Base-by-base conservation (phyloP, 2,113 vertebrate species). In the Corythoichthys haematopterus region DNA sequence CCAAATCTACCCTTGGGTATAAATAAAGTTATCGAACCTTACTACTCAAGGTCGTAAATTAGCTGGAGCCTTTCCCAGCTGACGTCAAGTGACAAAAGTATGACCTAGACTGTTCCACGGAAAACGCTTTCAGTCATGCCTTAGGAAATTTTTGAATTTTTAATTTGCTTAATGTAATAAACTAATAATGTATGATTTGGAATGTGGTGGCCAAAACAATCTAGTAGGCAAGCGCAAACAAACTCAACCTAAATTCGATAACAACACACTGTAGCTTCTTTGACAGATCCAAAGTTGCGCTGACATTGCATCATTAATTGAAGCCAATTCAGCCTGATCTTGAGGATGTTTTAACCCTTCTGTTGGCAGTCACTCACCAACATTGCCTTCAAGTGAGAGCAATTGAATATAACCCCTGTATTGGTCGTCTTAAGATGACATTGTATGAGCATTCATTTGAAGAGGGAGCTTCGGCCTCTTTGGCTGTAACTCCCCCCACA, bases 371-470 rank as follows among this genome's bases (percentile, higher is more conserved):
- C 80, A 61, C 37, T 75, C 74, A 28, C 72, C 51, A 64, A 63
- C 55, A 61, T 70, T 38, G 55, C 69, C 33, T 14, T 70, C 65
- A 75, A 69, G 62, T 65, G 72, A 36, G 15, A 61, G 56, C 74
- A 71, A 62, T 73, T 80, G 71, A 83, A 72, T 76, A 80, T 77
- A 78, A 59, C 76, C 80, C 75, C 77, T 12, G 70, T 81, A 69
- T 1, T 78, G 84, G 83, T 81, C 79, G 67, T 82, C 80, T 62
- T 51, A 36, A 64, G 72, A 64, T 63, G 64, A 74, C 84, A 82
- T 85, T 82, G 45, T 66, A 85, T 88, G 83, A 80, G 80, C 88
- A 81, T 87, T 80, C 65, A 76, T 76, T 83, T 74, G 56, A 8
- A 46, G 40, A 43, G 35, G 0, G 66, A 7, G 60, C 28, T 12